These are phyloP conservation scores for Pangasius krempfi DNA, from an alignment of 2,797 vertebrate genomes.

Conservation along the genomic window DNA sequence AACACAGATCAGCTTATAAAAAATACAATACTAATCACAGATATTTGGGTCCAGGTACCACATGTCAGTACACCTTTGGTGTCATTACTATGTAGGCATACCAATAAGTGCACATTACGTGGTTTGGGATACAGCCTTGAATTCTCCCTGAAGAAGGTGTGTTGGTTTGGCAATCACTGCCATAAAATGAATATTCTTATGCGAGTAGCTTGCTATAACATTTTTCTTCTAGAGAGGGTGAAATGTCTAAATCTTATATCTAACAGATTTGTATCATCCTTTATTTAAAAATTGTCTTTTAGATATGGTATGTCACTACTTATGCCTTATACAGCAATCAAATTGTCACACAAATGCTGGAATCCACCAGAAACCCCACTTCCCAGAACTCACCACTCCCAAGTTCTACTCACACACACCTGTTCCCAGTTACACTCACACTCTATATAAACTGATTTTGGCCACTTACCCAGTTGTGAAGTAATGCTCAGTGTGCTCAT, in stretches of 20 bases:
- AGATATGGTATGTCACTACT: not conserved
- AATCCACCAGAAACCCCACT: not conserved
- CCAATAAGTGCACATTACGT: not conserved
- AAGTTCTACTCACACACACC: not conserved
- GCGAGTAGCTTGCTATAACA: not conserved
- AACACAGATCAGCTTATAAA: not conserved
- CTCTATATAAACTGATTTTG: not conserved
- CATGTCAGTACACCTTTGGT: not conserved
- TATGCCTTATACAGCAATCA: not conserved
- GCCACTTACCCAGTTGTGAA: not conserved
- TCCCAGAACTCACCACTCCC: not conserved
- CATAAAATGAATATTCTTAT: not conserved
- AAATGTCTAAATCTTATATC: not conserved
- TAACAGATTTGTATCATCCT: not conserved
- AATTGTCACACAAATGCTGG: not conserved
- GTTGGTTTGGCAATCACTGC: not conserved
- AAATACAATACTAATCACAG: not conserved
- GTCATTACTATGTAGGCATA: not conserved
- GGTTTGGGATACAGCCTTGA: not conserved
- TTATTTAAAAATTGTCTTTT: not conserved
- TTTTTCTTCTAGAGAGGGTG: not conserved
- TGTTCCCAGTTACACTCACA: not conserved
- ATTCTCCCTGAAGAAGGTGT: not conserved
- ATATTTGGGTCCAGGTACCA: not conserved
- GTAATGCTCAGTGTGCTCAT: not conserved